Evolutionary conservation across 2,888 invertebrate species (phyloP).

Genomic region (Pogonocherus hispidulus): DNA sequence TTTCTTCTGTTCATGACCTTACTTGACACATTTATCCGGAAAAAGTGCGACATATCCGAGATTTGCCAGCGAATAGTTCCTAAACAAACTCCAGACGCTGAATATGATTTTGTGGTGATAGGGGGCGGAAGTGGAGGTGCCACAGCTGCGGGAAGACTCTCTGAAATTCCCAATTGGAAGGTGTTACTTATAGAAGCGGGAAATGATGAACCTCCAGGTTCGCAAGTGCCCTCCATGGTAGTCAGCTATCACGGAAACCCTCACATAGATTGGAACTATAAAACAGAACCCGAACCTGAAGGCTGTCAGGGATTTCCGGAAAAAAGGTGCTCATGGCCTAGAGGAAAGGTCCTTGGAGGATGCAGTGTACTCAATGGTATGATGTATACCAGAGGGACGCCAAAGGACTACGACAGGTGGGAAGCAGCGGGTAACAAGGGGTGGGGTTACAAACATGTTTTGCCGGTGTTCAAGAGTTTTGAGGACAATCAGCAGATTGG

Average conservation of each 20-base stretch:
- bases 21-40: constrained; percentile 75
- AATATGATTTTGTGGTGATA: constrained; percentile 78
- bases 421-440: constrained; percentile 79
- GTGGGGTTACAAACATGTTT: constrained; percentile 85
- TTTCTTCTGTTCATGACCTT: constrained; percentile 77
- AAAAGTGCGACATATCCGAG: constrained; percentile 72
- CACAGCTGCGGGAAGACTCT: constrained; percentile 75
- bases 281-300: constrained; percentile 75
- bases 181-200: constrained; percentile 82
- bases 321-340: constrained; percentile 76
- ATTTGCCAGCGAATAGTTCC: constrained; percentile 74
- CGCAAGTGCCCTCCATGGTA: constrained; percentile 79
- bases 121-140: constrained; percentile 79
- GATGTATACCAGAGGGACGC: constrained; percentile 86
- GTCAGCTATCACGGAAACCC: constrained; percentile 74
- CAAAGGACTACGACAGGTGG: constrained; percentile 84
- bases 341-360: constrained; percentile 81
- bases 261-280: constrained; percentile 78
- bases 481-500: constrained; percentile 78
- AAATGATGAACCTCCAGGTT: constrained; percentile 77
- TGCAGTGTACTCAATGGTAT: constrained; percentile 83
- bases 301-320: constrained; percentile 74
- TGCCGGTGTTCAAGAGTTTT: constrained; percentile 80
- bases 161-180: constrained; percentile 77
- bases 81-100: constrained; percentile 67